Evolutionary conservation across 37 sponge, comb jelly and placozoan species (phyloP).

Genomic region (Oscarella lobularis): DNA sequence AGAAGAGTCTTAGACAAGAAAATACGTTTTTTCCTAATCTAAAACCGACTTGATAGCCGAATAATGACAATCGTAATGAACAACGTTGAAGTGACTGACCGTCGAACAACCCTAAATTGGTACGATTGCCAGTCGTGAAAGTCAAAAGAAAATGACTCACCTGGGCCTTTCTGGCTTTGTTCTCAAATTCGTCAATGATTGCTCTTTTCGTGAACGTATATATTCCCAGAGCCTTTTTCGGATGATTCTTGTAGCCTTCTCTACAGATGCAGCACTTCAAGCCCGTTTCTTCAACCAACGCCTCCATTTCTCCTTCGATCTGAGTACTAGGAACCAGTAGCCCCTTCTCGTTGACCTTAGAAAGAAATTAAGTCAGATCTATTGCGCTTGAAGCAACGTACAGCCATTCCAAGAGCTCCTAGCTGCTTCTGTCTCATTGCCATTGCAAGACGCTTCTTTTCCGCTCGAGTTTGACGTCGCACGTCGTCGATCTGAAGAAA

Average conservation of each 20-base stretch:
- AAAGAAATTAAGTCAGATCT: background rate
- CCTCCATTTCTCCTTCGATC: slow-evolving; percentile 50
- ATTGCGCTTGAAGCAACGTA: slow-evolving; percentile 1
- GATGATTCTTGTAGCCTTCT: slow-evolving; percentile 85
- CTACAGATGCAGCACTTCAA: slow-evolving; percentile 80
- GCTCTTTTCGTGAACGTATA: slow-evolving; percentile 73
- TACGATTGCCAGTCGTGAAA: background rate
- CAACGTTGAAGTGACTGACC: slow-evolving; percentile 86
- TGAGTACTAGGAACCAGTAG: slow-evolving; percentile 34
- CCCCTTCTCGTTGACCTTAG: slow-evolving; percentile 65
- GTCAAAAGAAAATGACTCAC: background rate
- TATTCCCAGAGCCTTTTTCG: slow-evolving; percentile 82
- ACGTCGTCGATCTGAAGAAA: slow-evolving; percentile 41
- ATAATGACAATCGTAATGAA: slow-evolving; percentile 84
- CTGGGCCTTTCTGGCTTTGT: slow-evolving; percentile 23
- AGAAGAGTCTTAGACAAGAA: no score
- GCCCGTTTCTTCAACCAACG: slow-evolving; percentile 46
- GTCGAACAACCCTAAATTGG: slow-evolving; percentile 44
- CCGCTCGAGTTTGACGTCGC: slow-evolving; percentile 37
- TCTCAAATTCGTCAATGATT: slow-evolving; percentile 86
- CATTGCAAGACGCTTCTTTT: slow-evolving; percentile 70
- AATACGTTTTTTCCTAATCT: no score
- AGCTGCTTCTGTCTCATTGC: slow-evolving; percentile 82
- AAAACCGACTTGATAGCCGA: slow-evolving; percentile 42
- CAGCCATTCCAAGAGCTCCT: slow-evolving; percentile 57